Conservation (phyloP, 1,140 invertebrate species). For the Nephila pilipes region DNA sequence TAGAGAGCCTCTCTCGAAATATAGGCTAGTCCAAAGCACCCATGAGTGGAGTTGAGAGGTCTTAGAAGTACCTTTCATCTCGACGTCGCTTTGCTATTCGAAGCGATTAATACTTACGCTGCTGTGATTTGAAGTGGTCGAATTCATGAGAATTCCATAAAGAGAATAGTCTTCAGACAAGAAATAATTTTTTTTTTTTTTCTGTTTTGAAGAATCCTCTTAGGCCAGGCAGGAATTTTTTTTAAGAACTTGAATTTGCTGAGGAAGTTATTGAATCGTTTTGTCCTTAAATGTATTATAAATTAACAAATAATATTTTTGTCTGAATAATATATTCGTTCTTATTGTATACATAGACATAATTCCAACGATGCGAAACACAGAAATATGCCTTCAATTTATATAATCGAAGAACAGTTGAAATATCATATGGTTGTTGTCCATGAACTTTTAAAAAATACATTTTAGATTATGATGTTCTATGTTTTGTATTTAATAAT, state of each 20-base stretch:
- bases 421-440: too few species aligned
- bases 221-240: not conserved
- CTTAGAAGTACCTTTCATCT: not conserved
- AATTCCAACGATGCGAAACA: too few species aligned
- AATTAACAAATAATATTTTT: not conserved
- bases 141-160: not conserved
- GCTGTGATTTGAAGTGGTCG: not conserved
- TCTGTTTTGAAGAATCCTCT: not conserved
- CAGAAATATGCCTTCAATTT: too few species aligned
- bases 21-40: slow-evolving; percentile 26
- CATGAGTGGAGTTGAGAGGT: slow-evolving; percentile 24
- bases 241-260: not conserved
- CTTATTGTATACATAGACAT: too few species aligned
- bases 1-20: not conserved
- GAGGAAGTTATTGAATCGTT: not conserved
- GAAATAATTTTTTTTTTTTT: too few species aligned
- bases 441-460: too few species aligned
- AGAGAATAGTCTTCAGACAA: not conserved
- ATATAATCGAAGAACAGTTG: too few species aligned
- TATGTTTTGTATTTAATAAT: too few species aligned
- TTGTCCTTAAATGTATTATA: not conserved
- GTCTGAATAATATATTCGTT: too few species aligned
- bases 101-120: not conserved
- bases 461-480: too few species aligned
- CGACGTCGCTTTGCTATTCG: slow-evolving; percentile 18